Evolutionary conservation across 92 coral and sea anemone genomes (phyloP), one percentile per base, ranked within the genome.

Genomic region (Umimayanthus chanpuru): DNA sequence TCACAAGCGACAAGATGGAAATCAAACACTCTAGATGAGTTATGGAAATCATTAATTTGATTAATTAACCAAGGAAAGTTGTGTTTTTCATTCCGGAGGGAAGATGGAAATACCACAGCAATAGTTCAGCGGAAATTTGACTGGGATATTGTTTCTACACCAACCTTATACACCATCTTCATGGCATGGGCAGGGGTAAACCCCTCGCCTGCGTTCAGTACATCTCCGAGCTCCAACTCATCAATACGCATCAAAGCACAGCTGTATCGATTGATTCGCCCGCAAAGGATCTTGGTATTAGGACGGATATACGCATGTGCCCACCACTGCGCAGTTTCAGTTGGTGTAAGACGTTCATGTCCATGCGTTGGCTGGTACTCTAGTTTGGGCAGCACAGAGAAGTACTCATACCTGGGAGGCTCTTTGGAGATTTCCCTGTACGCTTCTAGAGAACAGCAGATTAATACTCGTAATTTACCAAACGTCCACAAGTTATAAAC

Each of bases 401-500:
- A 92, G 58, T 91, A 94, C 23, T 88, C 89, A 73, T 77, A 86
- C 32, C 89, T 77, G 39, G 89, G 89, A 36, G 86, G 88, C 38
- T 89, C 89, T 10, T 81, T 89, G 6, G 89, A 70, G 58, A 89
- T 88, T 32, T 87, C 87, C 86, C 88, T 74, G 87, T 94, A 90
- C 1, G 94, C 98, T 40, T 92, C 94, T 21, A 94, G 88, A 66
- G 85, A 80, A 26, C 93, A 77, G 6, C 95, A 96, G 49, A 96
- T 89, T 43, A 96, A 88, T 26, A 96, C 67, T 58, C 89, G 93
- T 9, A 94, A 85, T 81, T 91, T 93, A 26, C 98, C 98, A 88
- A 94, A 93, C 74, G 86, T 93, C 98, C 98, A 96, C 76, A 96
- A 76, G 80, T 93, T 95, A 83, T 96, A 96, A 39, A 94, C 93